These are phyloP conservation scores for Drosophila subquinaria DNA, from an alignment of 2,888 invertebrate genomes.

Conservation along the genomic window DNA sequence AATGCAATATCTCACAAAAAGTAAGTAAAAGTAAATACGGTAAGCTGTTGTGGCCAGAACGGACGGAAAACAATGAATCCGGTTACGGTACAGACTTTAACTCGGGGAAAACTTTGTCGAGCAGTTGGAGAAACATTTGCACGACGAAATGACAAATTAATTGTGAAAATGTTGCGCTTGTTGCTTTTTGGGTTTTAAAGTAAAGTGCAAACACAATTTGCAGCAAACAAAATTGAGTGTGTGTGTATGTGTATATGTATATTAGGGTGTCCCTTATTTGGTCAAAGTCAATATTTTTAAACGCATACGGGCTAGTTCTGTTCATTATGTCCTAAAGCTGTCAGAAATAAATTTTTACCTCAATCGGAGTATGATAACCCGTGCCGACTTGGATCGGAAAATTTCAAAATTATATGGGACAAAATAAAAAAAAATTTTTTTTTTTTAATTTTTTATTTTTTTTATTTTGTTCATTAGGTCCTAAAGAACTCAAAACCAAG, in stretches of 20 bases:
- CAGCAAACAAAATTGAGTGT: conserved; percentile 58
- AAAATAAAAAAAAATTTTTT: no score
- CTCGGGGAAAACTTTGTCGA: conserved; percentile 4
- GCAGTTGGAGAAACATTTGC: conserved; percentile 51
- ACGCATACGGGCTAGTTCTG: no score
- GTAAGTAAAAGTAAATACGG: conserved; percentile 38
- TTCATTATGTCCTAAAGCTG: no score
- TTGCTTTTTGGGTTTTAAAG: conserved; percentile 36
- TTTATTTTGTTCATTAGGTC: no score
- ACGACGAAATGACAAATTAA: conserved; percentile 67
- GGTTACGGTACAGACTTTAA: conserved; percentile 3
- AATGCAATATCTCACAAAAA: conserved; percentile 35
- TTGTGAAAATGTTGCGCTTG: conserved; percentile 56
- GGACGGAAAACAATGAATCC: not conserved
- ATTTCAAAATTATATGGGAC: no score
- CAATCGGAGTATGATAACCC: no score
- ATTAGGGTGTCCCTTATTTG: no score
- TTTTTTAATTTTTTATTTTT: no score
- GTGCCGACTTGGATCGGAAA: no score
- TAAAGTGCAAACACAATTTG: conserved; percentile 63
- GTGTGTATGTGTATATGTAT: conserved; percentile 18
- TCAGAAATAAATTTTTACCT: no score
- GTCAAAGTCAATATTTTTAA: no score
- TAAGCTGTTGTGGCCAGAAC: conserved; percentile 28
- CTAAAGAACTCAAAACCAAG: no score